These are phyloP conservation scores for Saguinus midas DNA, from an alignment of 2,113 vertebrate genomes.

Conservation along the genomic window DNA sequence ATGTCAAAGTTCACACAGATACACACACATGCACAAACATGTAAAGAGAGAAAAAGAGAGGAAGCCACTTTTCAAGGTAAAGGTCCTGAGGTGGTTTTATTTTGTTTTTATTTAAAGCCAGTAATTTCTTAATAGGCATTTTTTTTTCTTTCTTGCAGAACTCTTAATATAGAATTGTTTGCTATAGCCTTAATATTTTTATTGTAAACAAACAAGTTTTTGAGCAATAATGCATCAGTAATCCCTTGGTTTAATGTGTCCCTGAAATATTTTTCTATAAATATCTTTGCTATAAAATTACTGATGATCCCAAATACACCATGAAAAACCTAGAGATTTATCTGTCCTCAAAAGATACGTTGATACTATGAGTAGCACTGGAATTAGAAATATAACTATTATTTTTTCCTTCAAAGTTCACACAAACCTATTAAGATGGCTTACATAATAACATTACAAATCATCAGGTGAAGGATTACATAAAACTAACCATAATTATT, in stretches of 20 bases:
- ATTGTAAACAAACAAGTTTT: not conserved
- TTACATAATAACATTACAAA: not conserved
- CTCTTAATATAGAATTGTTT: not conserved
- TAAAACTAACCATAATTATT: slow-evolving; percentile 34
- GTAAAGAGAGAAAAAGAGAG: not conserved
- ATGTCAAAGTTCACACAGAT: not conserved
- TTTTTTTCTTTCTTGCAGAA: not conserved
- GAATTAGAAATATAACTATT: not conserved
- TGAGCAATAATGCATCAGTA: not conserved
- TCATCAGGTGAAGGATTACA: not conserved
- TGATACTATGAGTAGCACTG: not conserved
- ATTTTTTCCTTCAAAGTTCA: not conserved
- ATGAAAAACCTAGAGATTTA: not conserved
- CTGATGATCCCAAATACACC: not conserved
- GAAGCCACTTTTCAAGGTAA: not conserved
- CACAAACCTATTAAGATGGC: not conserved
- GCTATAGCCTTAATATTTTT: not conserved
- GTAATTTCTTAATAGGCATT: not conserved
- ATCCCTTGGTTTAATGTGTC: not conserved
- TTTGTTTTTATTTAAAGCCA: not conserved
- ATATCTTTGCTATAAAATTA: not conserved
- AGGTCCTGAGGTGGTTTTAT: not conserved
- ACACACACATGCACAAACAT: not conserved
- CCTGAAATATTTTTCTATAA: not conserved
- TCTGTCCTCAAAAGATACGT: not conserved